Evolutionary conservation across 2,888 invertebrate genomes (phyloP), one percentile per base, ranked within the genome.

Genomic region (Agapostemon virescens): DNA sequence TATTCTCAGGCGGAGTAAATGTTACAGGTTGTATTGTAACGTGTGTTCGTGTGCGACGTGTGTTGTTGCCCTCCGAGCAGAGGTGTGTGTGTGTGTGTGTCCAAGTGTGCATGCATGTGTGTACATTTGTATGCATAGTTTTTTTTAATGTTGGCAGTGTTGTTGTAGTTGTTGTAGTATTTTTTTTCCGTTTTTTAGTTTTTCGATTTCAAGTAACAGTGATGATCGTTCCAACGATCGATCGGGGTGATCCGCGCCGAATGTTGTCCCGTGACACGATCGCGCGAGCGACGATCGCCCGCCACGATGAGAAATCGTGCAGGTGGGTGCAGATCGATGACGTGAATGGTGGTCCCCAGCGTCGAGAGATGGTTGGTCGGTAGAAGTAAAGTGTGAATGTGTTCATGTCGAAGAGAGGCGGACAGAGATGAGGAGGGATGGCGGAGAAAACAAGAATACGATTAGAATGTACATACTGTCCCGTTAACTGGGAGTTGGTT

Each of bases 381-480:
- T 86, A 79, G 89, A 89, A 87, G 88, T 90, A 88, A 87, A 90
- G 88, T 89, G 87, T 90, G 88, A 87, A 83, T 89, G 88, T 90
- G 86, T 90, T 88, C 86, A 86, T 89, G 87, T 90, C 85, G 89
- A 88, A 89, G 88, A 89, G 89, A 88, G 88, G 88, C 89, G 89
- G 87, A 89, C 86, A 89, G 88, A 90, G 89, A 89, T 90, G 90
- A 90, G 90, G 89, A 88, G 88, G 87, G 89, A 89, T 90, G 88
- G 89, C 87, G 87, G 87, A 89, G 87, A 89, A 89, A 90, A 90
- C 88, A 91, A 90, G 88, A 91, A 89, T 85, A 90, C 88, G 89
- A 92, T 92, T 91, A 91, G 91, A 91, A 89, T 88, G 86, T 88
- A 86, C 84, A 85, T 80, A 88, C 80, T 87, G 82, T 70, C 84